Evolutionary conservation across 2,888 invertebrate genomes (phyloP), one percentile per base, ranked within the genome.

Genomic region (Drosophila rubida): DNA sequence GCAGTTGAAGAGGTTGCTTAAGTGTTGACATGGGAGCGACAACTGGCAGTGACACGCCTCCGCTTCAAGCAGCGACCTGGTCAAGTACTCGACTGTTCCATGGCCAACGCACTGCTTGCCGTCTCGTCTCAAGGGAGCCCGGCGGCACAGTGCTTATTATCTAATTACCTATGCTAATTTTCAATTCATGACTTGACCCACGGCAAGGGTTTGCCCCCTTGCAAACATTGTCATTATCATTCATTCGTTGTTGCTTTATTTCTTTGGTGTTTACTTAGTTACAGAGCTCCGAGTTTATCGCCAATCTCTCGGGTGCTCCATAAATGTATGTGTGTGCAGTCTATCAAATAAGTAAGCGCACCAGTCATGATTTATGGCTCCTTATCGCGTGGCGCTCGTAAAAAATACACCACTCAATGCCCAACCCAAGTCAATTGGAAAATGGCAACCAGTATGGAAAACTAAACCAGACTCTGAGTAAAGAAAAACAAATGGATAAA

Each of bases 101-200:
- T 49, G 37, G 44, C 25, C 9, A 22, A 25, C 27, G 35, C 23
- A 19, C 30, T 44, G 60, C 58, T 48, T 54, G 19, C 19, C n/a
- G 48, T 9, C 19, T 23, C 46, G 16, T 60, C 78, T 64, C 65
- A 41, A 46, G 70, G 79, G 85, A 67, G 61, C 46, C 39, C 4
- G n/a, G 42, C 8, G 51, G 8, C 54, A n/a, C 60, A 22, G 54
- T 66, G 68, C 78, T 85, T 87, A 84, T 80, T 75, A 73, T 61
- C 68, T 76, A 88, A 86, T 84, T 84, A 76, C 55, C 46, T 46
- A 72, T 72, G 73, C 65, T 83, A 72, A 86, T 82, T 86, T 75
- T 69, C 69, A 66, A 78, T 69, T 54, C 53, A 69, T 65, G 55
- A n/a, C 19, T 50, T 41, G 35, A 45, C 37, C 48, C 41, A 35